These are phyloP conservation scores for Marmota monax DNA, from an alignment of 2,113 vertebrate species.

Conservation along the genomic window DNA sequence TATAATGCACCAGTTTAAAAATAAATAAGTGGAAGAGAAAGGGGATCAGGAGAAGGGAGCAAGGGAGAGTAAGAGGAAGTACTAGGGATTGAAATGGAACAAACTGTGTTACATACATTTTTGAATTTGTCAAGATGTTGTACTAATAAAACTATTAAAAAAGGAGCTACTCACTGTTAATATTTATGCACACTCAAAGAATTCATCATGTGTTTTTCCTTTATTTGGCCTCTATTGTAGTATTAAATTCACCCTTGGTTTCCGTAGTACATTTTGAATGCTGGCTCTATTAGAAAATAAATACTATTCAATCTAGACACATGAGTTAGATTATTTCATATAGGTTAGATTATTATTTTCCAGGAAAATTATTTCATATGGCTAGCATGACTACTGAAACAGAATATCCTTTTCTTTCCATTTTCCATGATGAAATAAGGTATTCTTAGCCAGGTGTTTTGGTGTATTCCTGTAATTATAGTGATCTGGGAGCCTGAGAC, in stretches of 20 bases:
- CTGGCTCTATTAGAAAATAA: background rate
- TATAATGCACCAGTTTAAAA: no score
- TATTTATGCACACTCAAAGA: background rate
- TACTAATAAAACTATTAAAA: no score
- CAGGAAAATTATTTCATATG: background rate
- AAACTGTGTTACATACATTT: no score
- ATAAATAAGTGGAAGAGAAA: no score
- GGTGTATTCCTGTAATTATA: no score
- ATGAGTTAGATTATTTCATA: background rate
- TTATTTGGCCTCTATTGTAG: background rate
- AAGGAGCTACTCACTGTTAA: background rate
- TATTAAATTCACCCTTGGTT: background rate
- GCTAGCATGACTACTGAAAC: background rate
- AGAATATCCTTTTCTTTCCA: background rate
- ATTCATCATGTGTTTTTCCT: background rate
- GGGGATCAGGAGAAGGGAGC: no score
- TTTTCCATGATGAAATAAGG: background rate
- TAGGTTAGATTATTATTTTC: no score
- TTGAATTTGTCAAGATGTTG: no score
- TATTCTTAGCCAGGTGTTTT: no score
- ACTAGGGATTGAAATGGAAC: no score
- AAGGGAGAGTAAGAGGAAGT: no score
- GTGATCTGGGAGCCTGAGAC: no score
- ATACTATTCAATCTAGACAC: background rate
- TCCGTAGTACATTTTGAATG: background rate